Evolutionary conservation across 2,113 vertebrate species (phyloP).

Genomic region (Sardina pilchardus): DNA sequence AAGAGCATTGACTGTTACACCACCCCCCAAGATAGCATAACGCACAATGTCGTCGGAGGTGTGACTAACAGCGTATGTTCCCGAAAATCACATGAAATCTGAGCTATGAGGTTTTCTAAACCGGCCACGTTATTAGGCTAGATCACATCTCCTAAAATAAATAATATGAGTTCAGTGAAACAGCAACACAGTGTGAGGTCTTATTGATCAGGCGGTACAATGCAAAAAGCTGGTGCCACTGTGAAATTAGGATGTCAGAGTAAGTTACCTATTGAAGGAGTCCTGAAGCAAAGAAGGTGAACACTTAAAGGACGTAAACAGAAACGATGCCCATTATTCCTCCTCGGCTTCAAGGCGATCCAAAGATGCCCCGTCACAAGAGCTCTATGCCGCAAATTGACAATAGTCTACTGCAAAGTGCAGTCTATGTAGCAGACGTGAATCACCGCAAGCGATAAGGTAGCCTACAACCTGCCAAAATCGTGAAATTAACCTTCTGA

Average conservation of each 20-base stretch:
- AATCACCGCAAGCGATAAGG: neutral
- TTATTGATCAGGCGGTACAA: neutral
- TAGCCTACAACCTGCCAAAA: neutral
- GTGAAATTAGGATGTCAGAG: neutral
- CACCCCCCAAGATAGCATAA: neutral
- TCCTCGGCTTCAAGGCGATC: neutral
- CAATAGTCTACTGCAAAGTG: neutral
- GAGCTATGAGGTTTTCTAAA: neutral
- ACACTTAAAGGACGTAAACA: neutral
- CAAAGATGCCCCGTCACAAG: neutral
- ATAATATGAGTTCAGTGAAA: neutral
- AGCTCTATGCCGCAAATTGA: neutral
- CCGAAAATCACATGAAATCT: neutral
- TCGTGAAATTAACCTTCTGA: neutral
- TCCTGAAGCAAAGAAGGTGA: conserved; percentile 31
- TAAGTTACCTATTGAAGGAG: conserved; percentile 34
- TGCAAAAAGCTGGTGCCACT: conserved; percentile 30
- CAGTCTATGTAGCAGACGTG: neutral
- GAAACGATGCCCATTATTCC: neutral
- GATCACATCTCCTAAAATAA: neutral
- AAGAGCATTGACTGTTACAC: neutral
- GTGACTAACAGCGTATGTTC: neutral
- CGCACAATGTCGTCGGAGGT: neutral
- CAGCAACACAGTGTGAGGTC: neutral
- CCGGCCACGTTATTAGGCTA: neutral